A percentile compares a stretch with the other conserved stretches of the same genome.
Evolutionary conservation across 2,113 vertebrate genomes (phyloP).

Genomic region (Phaethon lepturus): DNA sequence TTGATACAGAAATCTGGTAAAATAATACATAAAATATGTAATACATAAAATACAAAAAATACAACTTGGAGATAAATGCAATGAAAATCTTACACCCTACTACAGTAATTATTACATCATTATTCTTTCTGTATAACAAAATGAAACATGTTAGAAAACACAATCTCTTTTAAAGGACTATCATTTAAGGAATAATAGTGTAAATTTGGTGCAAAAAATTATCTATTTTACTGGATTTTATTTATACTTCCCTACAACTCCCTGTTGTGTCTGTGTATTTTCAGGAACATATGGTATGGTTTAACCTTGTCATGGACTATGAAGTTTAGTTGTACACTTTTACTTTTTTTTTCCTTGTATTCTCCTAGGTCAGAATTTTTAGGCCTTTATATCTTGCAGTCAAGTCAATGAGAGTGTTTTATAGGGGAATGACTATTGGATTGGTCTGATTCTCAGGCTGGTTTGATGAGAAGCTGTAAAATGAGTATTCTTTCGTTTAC

Average conservation of each 20-base stretch:
- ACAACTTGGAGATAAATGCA: neutral
- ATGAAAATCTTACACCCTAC: neutral
- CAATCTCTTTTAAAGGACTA: neutral
- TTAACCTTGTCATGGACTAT: constrained; percentile 35
- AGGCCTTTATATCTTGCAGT: neutral
- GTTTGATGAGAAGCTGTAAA: neutral
- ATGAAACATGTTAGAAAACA: neutral
- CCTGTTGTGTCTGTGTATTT: neutral
- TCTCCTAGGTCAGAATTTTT: neutral
- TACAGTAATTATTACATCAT: neutral
- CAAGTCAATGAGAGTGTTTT: neutral
- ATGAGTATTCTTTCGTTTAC: neutral
- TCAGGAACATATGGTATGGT: constrained; percentile 18
- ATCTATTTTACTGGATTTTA: constrained; percentile 11
- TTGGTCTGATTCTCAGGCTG: neutral
- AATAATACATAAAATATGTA: neutral
- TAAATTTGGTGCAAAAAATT: neutral
- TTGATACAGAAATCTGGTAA: neutral
- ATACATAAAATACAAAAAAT: neutral
- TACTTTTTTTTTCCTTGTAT: neutral
- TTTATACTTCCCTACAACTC: neutral
- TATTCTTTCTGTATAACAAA: neutral
- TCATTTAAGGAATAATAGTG: neutral
- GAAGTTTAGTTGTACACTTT: neutral
- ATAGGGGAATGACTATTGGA: neutral